A percentile compares a stretch with the other conserved stretches of the same genome.
Conservation (phyloP, 2,888 invertebrate genomes). For the Mesorhabditis spiculigera region DNA sequence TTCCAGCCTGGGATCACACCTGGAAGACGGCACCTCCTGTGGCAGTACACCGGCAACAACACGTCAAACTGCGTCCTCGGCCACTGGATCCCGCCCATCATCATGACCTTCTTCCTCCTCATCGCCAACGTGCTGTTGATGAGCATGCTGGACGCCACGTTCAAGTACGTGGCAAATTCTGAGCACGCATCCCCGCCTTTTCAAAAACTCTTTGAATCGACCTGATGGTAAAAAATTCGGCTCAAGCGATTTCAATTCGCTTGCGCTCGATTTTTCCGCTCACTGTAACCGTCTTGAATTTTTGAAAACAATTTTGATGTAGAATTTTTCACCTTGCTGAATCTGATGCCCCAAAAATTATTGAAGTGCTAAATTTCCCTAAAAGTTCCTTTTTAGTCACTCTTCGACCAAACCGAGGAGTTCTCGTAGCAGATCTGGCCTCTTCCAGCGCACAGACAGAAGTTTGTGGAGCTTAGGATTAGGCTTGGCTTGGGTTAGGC, state of each 20-base stretch:
- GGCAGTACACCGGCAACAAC: slow-evolving; percentile 17
- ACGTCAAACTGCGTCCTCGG: slow-evolving; percentile 51
- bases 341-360: too few species aligned
- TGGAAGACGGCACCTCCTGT: slow-evolving; percentile 38
- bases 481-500: too few species aligned
- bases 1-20: slow-evolving; percentile 51
- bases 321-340: background rate
- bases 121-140: slow-evolving; percentile 93
- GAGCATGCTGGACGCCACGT: slow-evolving; percentile 94
- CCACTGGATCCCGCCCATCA: slow-evolving; percentile 78
- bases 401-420: slow-evolving; percentile 77
- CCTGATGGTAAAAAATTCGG: background rate
- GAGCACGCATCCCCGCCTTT: background rate
- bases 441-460: slow-evolving; percentile 96
- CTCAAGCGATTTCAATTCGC: background rate
- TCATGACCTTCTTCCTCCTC: slow-evolving; percentile 92
- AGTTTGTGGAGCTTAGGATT: too few species aligned
- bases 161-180: slow-evolving; percentile 78
- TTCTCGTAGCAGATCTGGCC: slow-evolving; percentile 97
- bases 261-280: background rate
- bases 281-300: background rate
- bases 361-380: background rate
- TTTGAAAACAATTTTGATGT: background rate
- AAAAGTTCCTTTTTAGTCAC: slow-evolving; percentile 23
- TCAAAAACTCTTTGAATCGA: background rate